These are phyloP conservation scores for Cacoxenus indagator DNA, from an alignment of 2,888 invertebrate species.

Conservation along the genomic window DNA sequence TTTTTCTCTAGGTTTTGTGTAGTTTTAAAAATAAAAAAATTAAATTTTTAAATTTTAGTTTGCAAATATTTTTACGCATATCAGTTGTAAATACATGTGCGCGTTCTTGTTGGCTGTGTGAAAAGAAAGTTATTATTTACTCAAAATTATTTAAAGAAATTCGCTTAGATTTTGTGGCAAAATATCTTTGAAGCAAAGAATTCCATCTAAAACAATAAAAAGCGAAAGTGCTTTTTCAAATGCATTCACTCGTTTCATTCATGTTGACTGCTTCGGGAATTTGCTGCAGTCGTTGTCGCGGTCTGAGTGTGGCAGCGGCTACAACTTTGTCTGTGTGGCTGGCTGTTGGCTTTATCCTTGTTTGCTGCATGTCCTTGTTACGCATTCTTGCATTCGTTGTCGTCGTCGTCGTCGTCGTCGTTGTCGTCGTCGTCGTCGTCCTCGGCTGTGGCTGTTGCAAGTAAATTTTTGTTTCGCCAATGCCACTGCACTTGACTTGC, in stretches of 20 bases:
- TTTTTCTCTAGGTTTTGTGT: background rate
- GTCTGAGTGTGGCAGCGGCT: background rate
- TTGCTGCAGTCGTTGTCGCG: background rate
- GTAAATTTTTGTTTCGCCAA: background rate
- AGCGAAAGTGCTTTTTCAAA: slow-evolving; percentile 1
- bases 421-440: background rate
- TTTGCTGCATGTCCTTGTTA: slow-evolving; percentile 26
- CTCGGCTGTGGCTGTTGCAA: background rate
- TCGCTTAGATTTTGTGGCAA: background rate
- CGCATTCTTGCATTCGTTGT: slow-evolving; percentile 2
- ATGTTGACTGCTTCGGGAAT: background rate
- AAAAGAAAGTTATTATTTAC: slow-evolving; percentile 7
- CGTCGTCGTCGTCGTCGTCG: background rate
- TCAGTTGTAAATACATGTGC: background rate
- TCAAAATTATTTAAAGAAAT: background rate
- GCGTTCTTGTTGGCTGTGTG: background rate
- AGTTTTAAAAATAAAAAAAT: too few species aligned
- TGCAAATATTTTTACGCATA: too few species aligned
- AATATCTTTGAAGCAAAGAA: too few species aligned
- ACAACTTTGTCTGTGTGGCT: too few species aligned
- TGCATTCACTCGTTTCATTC: background rate
- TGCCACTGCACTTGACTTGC: background rate
- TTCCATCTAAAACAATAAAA: background rate
- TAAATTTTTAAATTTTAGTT: too few species aligned
- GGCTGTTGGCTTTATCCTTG: slow-evolving; percentile 1